Conservation (phyloP, 1,140 invertebrate genomes). For the Caerostris darwini region DNA sequence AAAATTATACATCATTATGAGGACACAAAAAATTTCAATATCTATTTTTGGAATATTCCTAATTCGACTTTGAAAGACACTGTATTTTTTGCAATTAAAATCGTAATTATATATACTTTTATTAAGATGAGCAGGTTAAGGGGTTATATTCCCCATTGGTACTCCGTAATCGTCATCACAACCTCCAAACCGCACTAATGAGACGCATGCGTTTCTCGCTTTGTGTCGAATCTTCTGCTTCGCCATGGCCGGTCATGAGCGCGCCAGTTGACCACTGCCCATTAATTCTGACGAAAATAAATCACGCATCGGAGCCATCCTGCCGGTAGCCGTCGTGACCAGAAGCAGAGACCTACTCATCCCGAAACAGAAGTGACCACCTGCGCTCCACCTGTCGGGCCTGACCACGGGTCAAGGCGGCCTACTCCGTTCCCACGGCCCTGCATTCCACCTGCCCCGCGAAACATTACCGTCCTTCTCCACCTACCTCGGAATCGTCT, state of each 20-base stretch:
- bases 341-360: constrained; percentile 48
- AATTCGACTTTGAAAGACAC: no score
- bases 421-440: constrained; percentile 62
- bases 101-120: no score
- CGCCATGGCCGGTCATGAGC: neutral
- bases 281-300: neutral
- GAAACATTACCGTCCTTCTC: constrained; percentile 10
- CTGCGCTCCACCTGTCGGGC: constrained; percentile 58
- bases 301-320: neutral
- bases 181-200: no score
- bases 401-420: constrained; percentile 75
- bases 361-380: constrained; percentile 74
- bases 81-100: no score
- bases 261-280: neutral
- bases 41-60: no score
- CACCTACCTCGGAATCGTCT: neutral
- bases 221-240: neutral
- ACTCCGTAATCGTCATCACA: no score
- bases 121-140: no score
- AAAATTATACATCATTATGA: no score
- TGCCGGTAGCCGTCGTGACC: constrained; percentile 73
- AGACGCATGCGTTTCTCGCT: neutral
- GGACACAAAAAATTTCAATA: no score
- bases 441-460: constrained; percentile 55
- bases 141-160: no score